Evolutionary conservation across 64 coral and sea anemone genomes (phyloP), one percentile per base, ranked within the genome.

Genomic region (Stylophora pistillata): DNA sequence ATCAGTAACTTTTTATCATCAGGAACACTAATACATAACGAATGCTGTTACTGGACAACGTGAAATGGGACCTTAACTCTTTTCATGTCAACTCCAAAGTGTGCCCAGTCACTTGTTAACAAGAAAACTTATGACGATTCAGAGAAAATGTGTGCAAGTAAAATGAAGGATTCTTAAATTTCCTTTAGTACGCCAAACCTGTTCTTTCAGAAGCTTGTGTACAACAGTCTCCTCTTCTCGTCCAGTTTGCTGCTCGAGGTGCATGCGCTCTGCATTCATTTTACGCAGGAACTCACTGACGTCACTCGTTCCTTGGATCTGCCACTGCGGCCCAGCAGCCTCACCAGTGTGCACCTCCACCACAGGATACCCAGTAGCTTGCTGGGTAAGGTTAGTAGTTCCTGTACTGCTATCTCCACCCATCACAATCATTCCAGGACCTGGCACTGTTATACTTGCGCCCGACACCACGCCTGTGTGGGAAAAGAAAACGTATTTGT

Each of bases 251-350:
- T 99, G 97, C 55, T 99, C 97, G 26, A 99, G 58, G 64, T 99
- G 89, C 26, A 99, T 95, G 90, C 97, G 86, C 65, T 99, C 97
- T 62, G 89, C 86, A 47, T 99, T 99, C 90, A 95, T 93, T 78
- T 69, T 99, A 30, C 93, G 94, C 18, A 99, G 79, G 83, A 99
- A 95, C 54, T 95, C 90, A 53, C 93, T 93, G 61, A 99, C 93
- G 77, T 90, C 97, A 91, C 90, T 93, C 2, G 95, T 97, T 41
- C 95, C 87, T 55, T 90, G 87, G 4, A 93, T 66, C 27, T 93
- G 91, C 95, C 95, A 97, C 27, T 89, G 90, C 6, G 79, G n/a
- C 6, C 18, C 71, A 21, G 81, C 55, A 63, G 82, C 58, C 33
- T 74, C 73, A 20, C 87, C 58, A 53, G 72, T 56, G 37, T 89